Conservation (phyloP, 2,113 vertebrate species). For the Theristicus caerulescens region DNA sequence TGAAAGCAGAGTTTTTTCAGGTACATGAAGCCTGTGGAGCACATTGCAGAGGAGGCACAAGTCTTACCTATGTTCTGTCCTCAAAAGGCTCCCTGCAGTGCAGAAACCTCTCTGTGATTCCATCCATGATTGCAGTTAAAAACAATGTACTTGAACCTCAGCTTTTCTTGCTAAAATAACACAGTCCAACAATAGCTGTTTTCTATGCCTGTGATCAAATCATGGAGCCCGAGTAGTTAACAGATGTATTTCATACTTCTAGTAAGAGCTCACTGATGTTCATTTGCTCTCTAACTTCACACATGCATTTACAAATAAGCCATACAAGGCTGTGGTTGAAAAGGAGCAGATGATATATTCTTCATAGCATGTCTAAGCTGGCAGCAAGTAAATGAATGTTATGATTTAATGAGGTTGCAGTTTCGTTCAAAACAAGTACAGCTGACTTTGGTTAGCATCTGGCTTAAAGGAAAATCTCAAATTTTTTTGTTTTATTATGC, state of each 20-base stretch:
- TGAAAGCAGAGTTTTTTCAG: neutral
- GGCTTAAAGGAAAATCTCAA: neutral
- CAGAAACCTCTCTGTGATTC: neutral
- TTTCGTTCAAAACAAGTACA: neutral
- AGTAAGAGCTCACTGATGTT: neutral
- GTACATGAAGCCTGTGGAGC: neutral
- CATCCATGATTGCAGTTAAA: neutral
- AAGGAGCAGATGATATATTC: neutral
- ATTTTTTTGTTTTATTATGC: neutral
- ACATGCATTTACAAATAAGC: neutral
- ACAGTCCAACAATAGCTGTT: neutral
- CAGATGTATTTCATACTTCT: neutral
- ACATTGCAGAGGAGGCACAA: neutral
- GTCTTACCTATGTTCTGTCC: neutral
- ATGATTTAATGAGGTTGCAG: neutral
- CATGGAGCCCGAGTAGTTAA: rapidly evolving
- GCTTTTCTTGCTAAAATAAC: neutral
- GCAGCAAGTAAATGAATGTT: slow-evolving; percentile 8
- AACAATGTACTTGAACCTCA: neutral
- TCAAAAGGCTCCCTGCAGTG: neutral
- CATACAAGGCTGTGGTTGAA: neutral
- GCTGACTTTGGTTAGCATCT: neutral
- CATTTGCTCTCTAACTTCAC: neutral
- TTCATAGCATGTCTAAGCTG: neutral
- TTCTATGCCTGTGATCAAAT: neutral